A percentile compares a stretch with the other conserved stretches of the same genome.
phyloP scores from a whole-genome alignment of 2,888 invertebrate species.

The Tenodera sinensis region DNA sequence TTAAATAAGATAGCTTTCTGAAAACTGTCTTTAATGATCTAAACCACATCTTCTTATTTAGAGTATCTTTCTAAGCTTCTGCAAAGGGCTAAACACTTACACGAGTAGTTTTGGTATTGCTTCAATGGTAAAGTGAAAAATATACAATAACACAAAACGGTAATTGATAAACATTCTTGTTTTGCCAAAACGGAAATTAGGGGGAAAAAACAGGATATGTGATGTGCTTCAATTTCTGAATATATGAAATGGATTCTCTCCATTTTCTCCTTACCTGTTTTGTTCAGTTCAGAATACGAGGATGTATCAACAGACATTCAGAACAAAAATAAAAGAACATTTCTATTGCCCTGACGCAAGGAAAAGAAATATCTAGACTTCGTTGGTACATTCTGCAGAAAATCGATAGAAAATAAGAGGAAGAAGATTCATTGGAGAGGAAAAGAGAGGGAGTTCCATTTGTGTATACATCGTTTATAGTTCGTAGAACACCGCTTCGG shows the following conservation, averaged over 20 bases:
- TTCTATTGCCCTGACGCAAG: neutral
- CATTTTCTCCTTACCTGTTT: neutral
- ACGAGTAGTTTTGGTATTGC: too few species aligned
- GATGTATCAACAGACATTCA: too few species aligned
- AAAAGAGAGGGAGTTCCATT: neutral
- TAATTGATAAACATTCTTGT: too few species aligned
- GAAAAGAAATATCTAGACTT: neutral
- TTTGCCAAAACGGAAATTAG: neutral
- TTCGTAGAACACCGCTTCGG: neutral
- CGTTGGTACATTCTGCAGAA: neutral
- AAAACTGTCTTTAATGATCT: too few species aligned
- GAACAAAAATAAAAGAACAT: neutral
- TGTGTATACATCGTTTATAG: neutral
- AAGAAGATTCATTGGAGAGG: neutral
- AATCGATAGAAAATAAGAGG: neutral
- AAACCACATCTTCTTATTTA: too few species aligned
- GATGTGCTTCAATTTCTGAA: neutral
- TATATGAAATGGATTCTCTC: neutral
- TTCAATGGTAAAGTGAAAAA: too few species aligned
- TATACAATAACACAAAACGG: too few species aligned
- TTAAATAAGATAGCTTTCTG: too few species aligned
- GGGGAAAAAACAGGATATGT: neutral
- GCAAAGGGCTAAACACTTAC: too few species aligned
- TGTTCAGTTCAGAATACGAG: neutral
- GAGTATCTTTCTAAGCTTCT: too few species aligned